Evolutionary conservation across 2,888 invertebrate species (phyloP).

Genomic region (Tetanocera ferruginea): DNA sequence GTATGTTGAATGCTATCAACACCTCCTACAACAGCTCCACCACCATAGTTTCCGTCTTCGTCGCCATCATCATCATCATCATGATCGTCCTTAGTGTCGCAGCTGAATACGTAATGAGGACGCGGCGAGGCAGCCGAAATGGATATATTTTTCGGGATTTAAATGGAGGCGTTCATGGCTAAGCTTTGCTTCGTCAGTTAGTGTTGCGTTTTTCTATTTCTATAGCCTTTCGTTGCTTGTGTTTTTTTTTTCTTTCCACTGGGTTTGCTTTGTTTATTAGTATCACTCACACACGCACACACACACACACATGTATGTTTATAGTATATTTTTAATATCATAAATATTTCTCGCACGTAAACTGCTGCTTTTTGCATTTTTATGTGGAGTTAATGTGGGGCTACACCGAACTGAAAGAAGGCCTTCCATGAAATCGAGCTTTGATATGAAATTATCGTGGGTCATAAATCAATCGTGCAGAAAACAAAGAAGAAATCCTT

Average conservation of each 20-base stretch:
- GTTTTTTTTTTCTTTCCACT: not conserved
- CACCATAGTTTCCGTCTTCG: not conserved
- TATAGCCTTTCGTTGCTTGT: too few species aligned
- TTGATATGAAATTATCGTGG: conserved; percentile 21
- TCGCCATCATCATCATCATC: not conserved
- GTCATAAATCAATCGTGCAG: conserved; percentile 26
- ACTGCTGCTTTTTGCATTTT: conserved; percentile 15
- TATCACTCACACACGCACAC: not conserved
- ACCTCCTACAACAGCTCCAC: conserved; percentile 55
- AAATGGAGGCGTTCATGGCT: not conserved
- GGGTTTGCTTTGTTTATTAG: not conserved
- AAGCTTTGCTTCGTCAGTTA: not conserved
- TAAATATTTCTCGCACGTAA: conserved; percentile 29
- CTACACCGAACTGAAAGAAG: not conserved
- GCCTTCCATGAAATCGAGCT: not conserved
- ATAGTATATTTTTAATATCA: conserved; percentile 3
- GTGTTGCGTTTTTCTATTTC: not conserved
- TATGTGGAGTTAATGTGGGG: conserved; percentile 14
- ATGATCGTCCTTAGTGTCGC: conserved; percentile 20
- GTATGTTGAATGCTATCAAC: conserved; percentile 58
- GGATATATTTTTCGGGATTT: not conserved
- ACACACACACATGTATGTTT: not conserved
- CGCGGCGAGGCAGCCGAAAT: not conserved
- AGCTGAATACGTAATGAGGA: conserved; percentile 59
- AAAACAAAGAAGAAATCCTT: not conserved